These are phyloP conservation scores for Dendrolimus houi DNA, from an alignment of 2,888 invertebrate genomes.

Conservation along the genomic window DNA sequence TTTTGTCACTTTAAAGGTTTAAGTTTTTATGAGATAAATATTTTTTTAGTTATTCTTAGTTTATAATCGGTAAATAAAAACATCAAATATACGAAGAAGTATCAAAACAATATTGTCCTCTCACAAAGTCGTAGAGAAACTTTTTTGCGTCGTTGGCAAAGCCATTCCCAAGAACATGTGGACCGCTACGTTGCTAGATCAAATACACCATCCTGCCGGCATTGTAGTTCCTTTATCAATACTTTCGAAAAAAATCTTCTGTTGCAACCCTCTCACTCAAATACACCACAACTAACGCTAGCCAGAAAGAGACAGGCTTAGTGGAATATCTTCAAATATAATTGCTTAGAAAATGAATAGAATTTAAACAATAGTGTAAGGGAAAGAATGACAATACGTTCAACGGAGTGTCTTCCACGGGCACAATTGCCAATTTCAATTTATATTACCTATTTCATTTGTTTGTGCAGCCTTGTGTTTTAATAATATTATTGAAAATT, in stretches of 20 bases:
- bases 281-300: constrained; percentile 13
- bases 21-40: too few relatives aligned
- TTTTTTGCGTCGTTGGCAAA: constrained; percentile 69
- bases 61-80: too few relatives aligned
- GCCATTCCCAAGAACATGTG: constrained; percentile 73
- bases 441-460: neutral
- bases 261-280: constrained; percentile 43
- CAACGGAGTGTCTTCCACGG: constrained; percentile 18
- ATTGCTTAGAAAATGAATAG: constrained; percentile 64
- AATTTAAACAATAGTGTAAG: constrained; percentile 47
- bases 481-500: too few relatives aligned
- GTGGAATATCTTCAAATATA: constrained; percentile 43
- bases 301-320: constrained; percentile 33
- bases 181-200: constrained; percentile 72
- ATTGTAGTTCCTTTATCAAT: constrained; percentile 69
- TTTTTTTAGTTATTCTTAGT: too few relatives aligned
- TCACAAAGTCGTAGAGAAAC: constrained; percentile 38
- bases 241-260: constrained; percentile 50
- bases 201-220: constrained; percentile 71
- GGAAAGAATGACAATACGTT: constrained; percentile 39
- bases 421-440: constrained; percentile 23
- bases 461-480: too few relatives aligned
- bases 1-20: too few relatives aligned
- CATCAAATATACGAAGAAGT: constrained; percentile 8
- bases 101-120: constrained; percentile 36